Conservation (phyloP, 92 coral and sea anemone genomes). For the Diadumene lineata region DNA sequence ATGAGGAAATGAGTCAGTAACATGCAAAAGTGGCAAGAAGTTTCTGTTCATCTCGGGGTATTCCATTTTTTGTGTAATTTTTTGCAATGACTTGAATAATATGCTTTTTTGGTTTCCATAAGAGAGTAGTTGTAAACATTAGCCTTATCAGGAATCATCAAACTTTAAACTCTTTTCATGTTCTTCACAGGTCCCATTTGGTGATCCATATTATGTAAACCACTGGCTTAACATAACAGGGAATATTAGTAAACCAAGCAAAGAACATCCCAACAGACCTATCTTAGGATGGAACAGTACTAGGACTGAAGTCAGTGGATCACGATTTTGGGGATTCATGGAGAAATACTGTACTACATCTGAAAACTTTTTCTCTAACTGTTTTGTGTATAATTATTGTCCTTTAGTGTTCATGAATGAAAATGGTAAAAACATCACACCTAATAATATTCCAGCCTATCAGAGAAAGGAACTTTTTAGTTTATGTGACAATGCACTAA, state of each 20-base stretch:
- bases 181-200: constrained; percentile 74
- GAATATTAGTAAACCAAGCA: constrained; percentile 56
- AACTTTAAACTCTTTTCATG: too few species aligned
- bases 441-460: constrained; percentile 51
- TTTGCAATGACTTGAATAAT: too few species aligned
- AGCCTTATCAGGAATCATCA: too few species aligned
- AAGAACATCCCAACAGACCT: constrained; percentile 80
- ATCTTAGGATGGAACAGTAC: constrained; percentile 68
- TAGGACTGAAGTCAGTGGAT: constrained; percentile 82
- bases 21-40: too few species aligned
- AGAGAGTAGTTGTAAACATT: too few species aligned
- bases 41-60: too few species aligned
- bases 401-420: constrained; percentile 78
- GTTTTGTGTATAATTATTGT: constrained; percentile 82
- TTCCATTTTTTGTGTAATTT: too few species aligned
- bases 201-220: constrained; percentile 76
- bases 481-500: constrained; percentile 62
- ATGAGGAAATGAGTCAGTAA: too few species aligned
- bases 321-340: constrained; percentile 83
- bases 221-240: constrained; percentile 78
- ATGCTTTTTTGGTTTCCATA: too few species aligned
- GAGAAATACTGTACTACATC: constrained; percentile 63
- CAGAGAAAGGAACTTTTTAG: constrained; percentile 53
- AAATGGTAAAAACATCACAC: constrained; percentile 79
- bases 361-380: constrained; percentile 59